Percentiles rank a stretch among this genome's conserved stretches.
These are phyloP conservation scores for Riparia riparia DNA, from an alignment of 2,113 vertebrate genomes.

Conservation along the genomic window DNA sequence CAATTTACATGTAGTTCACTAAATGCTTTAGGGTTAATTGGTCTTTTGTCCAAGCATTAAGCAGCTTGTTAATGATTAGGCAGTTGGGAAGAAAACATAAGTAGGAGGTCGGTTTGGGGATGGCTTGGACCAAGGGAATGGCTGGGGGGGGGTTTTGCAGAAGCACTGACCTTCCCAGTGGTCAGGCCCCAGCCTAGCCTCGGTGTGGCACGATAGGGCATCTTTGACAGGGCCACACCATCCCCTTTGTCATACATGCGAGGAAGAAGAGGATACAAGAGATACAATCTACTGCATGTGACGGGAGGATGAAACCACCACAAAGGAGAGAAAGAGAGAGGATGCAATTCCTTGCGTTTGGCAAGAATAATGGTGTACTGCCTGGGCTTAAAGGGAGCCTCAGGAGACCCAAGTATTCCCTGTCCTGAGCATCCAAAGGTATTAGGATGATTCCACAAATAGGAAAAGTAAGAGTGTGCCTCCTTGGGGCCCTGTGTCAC, in stretches of 20 bases:
- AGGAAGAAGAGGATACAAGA: neutral
- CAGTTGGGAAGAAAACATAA: constrained; percentile 43
- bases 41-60: constrained; percentile 69
- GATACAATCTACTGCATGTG: accelerated
- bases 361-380: no score
- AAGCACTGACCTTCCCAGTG: constrained; percentile 39
- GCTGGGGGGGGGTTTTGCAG: neutral
- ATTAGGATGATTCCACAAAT: neutral
- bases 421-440: neutral
- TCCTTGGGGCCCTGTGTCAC: neutral
- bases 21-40: constrained; percentile 74
- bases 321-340: neutral
- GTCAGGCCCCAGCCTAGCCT: neutral
- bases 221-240: neutral
- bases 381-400: neutral
- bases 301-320: neutral
- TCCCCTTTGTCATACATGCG: neutral
- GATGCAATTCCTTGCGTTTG: neutral
- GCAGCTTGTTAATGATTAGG: constrained; percentile 81
- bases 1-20: constrained; percentile 73
- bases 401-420: neutral
- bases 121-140: constrained; percentile 20
- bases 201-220: neutral
- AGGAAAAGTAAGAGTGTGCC: neutral
- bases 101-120: constrained; percentile 62